Base-by-base conservation (phyloP, 2,888 invertebrate genomes). In the Aphodius granarius region DNA sequence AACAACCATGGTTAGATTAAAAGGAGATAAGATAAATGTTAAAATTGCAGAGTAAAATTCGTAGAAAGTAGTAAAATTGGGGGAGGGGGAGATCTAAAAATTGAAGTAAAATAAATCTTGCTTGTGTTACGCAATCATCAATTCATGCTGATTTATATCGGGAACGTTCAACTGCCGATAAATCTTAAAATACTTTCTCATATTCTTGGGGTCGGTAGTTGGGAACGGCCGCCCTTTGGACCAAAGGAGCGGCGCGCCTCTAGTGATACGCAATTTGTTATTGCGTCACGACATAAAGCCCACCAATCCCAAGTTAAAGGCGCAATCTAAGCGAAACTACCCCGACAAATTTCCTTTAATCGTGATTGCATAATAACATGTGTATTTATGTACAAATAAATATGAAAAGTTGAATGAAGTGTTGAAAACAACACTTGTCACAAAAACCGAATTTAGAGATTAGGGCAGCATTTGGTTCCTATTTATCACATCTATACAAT, bases 121-220 rank as follows among this genome's bases (percentile, higher is more conserved):
- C 77, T 78, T 77, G 79, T 77, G 76, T 77, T 78, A 74, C 78
- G 78, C 78, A 77, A 78, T 79, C 81, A 80, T 80, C 80, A 81
- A 81, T 80, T 80, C 79, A 75, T 66, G 74, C 75, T 82, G 82
- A 81, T 81, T 81, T 82, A 81, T 81, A 78, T 78, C 43, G 13
- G 76, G 78, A 70, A 74, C 75, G 78, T 78, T 77, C 78, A 72
- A 78, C 72, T 75, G 74, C 79, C 79, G 80, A 83, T 83, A 82
- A 83, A 82, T 82, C 81, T 80, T 78, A 79, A 79, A 82, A 43
- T 81, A 81, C 81, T 82, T 82, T 81, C 81, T 80, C 81, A 81
- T 82, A 82, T 82, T 81, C 77, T 77, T 70, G 4, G 43, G 43
- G 43, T 43, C 43, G 43, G 6, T 43, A 13, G 43, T 13, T 43